A percentile compares a stretch with the other conserved stretches of the same genome.
Conservation (phyloP, 2,888 invertebrate genomes). For the Mamestra brassicae region DNA sequence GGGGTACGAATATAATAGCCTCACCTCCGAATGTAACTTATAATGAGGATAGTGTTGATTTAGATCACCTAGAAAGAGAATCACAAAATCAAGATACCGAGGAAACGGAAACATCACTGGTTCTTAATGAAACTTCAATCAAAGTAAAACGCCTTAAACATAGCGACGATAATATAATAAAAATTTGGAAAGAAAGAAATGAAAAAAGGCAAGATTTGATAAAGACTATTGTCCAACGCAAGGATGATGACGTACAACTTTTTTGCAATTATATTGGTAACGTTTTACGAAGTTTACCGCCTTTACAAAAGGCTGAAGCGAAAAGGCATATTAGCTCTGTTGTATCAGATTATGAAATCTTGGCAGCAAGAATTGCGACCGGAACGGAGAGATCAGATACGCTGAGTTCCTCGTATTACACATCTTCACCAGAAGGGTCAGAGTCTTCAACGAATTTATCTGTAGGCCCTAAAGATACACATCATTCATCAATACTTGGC, state of each 20-base stretch:
- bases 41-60: slow-evolving; percentile 31
- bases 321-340: slow-evolving; percentile 16
- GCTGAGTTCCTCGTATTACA: slow-evolving; percentile 12
- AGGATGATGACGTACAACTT: slow-evolving; percentile 13
- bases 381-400: slow-evolving; percentile 21
- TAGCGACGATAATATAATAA: slow-evolving; percentile 11
- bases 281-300: slow-evolving; percentile 14
- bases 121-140: slow-evolving; percentile 17
- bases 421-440: slow-evolving; percentile 1
- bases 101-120: slow-evolving; percentile 20
- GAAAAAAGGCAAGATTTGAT: slow-evolving; percentile 16
- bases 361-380: slow-evolving; percentile 20
- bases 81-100: slow-evolving; percentile 16
- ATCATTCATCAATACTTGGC: slow-evolving; percentile 12
- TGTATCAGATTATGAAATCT: slow-evolving; percentile 23
- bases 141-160: slow-evolving; percentile 17
- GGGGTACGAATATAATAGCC: slow-evolving; percentile 33
- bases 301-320: slow-evolving; percentile 13
- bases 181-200: slow-evolving; percentile 7
- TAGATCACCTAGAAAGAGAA: slow-evolving; percentile 31
- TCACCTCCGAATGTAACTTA: slow-evolving; percentile 19
- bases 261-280: slow-evolving; percentile 14
- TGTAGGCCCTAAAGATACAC: slow-evolving; percentile 13
- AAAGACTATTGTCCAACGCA: slow-evolving; percentile 5
- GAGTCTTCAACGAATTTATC: slow-evolving; percentile 23